These are phyloP conservation scores for Zapornia atra DNA, from an alignment of 2,113 vertebrate species.

Conservation along the genomic window DNA sequence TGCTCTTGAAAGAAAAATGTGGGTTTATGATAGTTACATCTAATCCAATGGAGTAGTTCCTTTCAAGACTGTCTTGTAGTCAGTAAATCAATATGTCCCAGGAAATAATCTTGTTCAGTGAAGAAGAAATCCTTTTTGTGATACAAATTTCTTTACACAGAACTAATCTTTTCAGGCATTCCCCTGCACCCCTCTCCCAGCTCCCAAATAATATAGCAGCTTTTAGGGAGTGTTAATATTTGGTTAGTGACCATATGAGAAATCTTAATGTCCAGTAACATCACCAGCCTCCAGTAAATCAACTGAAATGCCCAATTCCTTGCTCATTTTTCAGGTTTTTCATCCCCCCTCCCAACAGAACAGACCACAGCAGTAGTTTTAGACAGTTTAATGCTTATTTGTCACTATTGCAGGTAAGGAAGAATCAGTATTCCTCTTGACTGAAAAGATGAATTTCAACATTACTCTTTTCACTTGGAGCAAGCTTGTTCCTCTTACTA, in stretches of 20 bases:
- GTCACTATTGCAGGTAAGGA: neutral
- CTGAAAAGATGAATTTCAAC: neutral
- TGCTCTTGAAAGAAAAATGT: neutral
- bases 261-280: no score
- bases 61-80: neutral
- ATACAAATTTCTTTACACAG: neutral
- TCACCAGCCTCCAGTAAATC: no score
- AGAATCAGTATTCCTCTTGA: neutral
- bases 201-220: neutral
- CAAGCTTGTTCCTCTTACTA: neutral
- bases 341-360: neutral
- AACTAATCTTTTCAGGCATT: neutral
- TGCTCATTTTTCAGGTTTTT: neutral
- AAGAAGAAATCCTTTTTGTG: neutral
- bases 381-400: neutral
- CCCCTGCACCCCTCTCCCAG: neutral
- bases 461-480: neutral
- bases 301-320: neutral
- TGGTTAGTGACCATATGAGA: neutral
- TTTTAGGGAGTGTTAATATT: neutral
- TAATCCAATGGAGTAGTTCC: slow-evolving; percentile 26
- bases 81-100: neutral
- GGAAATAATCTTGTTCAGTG: neutral
- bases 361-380: neutral
- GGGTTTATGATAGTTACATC: neutral